Evolutionary conservation across 2,113 vertebrate species (phyloP).

Genomic region (Podocnemis expansa): DNA sequence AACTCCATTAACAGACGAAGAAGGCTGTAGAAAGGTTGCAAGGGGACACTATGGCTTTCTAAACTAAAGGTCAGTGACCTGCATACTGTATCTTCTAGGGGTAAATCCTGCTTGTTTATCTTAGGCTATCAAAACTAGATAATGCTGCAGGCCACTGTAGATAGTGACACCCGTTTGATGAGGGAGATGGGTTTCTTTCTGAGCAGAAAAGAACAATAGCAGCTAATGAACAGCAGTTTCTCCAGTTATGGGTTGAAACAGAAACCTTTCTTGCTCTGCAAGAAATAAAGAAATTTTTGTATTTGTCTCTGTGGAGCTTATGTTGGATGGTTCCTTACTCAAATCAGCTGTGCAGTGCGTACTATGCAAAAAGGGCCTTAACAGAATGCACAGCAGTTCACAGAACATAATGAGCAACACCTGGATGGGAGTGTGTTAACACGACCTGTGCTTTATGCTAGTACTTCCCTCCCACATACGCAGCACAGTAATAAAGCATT

Average conservation of each 20-base stretch:
- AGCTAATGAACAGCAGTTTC: neutral
- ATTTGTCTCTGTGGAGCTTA: neutral
- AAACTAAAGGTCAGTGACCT: neutral
- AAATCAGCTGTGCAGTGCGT: neutral
- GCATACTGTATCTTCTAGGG: neutral
- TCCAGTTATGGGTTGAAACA: neutral
- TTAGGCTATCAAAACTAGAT: accelerated
- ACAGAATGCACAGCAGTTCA: neutral
- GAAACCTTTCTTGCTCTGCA: neutral
- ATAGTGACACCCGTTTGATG: neutral
- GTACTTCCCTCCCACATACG: neutral
- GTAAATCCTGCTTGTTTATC: neutral
- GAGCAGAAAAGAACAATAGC: neutral
- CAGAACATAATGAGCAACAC: neutral
- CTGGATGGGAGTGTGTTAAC: accelerated
- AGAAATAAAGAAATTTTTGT: neutral
- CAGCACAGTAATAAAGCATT: neutral
- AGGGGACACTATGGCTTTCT: neutral
- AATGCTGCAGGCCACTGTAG: neutral
- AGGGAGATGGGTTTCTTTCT: neutral
- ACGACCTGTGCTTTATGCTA: accelerated
- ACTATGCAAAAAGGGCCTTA: neutral
- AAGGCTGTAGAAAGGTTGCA: neutral
- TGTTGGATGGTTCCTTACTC: neutral
- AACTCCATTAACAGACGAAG: neutral